Base-by-base conservation (phyloP, 1,140 invertebrate genomes). In the Trichogramma pretiosum region DNA sequence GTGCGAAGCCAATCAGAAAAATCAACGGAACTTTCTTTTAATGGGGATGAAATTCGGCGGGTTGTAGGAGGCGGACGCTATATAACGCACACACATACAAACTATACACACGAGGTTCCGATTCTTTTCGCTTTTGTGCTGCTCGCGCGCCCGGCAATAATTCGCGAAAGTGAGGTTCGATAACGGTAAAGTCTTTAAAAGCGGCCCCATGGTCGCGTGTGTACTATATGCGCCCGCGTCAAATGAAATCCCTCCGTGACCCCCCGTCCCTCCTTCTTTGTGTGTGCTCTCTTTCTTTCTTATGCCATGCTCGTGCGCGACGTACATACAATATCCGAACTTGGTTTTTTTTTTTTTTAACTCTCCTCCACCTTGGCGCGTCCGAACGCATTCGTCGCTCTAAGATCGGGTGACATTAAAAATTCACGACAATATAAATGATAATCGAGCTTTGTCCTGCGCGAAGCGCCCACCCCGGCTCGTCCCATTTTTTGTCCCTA, bases 171-270 rank as follows among this genome's bases (percentile, higher is more conserved):
- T n/a, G n/a, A n/a, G n/a, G n/a, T n/a, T n/a, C n/a, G n/a, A n/a
- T n/a, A n/a, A n/a, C n/a, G n/a, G n/a, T n/a, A n/a, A n/a, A n/a
- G n/a, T n/a, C n/a, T n/a, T n/a, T n/a, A n/a, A n/a, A n/a, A n/a
- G 32, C 64, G 24, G 24, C 24, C 5, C 5, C 24, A 7, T 11
- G 24, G 24, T 11, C 24, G 24, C 24, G 24, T 28, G 24, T 28
- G 5, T 28, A 28, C 24, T 7, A 28, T 28, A 28, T 28, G 24
- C 24, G 24, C 24, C 5, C 24, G 24, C 43, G 63, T 68, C 69
- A 69, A 69, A 69, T 65, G 61, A 67, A 70, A 70, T 64, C 64
- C n/a, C 53, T n/a, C 14, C 41, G 13, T 46, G 19, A 41, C 39
- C 49, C 43, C 35, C 46, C 5, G 28, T 16, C 26, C 18, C 28